These are phyloP conservation scores for Pocillopora verrucosa DNA, from an alignment of 64 coral and sea anemone genomes.

Conservation along the genomic window DNA sequence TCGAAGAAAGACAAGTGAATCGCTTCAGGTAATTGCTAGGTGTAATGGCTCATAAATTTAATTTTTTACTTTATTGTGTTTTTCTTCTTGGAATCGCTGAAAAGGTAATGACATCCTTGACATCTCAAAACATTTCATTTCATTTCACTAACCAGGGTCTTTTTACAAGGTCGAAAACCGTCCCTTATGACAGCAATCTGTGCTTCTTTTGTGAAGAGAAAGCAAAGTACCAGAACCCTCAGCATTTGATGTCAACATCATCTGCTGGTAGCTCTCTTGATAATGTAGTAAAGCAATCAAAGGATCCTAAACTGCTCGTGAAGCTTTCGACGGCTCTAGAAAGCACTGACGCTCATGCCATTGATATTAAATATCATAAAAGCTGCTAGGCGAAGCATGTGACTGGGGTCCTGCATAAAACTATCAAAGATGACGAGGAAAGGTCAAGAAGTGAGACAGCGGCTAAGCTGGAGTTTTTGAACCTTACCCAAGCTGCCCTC, in stretches of 20 bases:
- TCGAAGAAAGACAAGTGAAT: conserved; percentile 13
- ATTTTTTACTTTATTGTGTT: too few species aligned
- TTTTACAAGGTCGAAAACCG: conserved; percentile 59
- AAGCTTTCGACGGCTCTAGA: conserved; percentile 65
- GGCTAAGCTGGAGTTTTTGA: too few species aligned
- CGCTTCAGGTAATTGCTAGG: too few species aligned
- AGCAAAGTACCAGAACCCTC: neutral
- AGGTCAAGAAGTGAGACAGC: too few species aligned
- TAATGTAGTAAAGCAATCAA: conserved; percentile 21
- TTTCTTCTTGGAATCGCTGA: too few species aligned
- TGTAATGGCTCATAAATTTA: too few species aligned
- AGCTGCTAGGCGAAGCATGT: conserved; percentile 59
- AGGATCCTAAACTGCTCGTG: conserved; percentile 35
- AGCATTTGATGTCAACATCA: conserved; percentile 60
- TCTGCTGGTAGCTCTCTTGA: conserved; percentile 53
- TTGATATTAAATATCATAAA: neutral
- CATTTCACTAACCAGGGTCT: too few species aligned
- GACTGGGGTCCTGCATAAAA: conserved; percentile 46
- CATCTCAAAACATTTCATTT: too few species aligned
- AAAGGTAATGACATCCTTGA: too few species aligned
- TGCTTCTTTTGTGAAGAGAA: conserved; percentile 60
- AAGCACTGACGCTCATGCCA: conserved; percentile 48
- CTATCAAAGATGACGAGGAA: too few species aligned
- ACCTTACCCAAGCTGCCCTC: neutral
- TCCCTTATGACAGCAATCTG: conserved; percentile 31